These are phyloP conservation scores for Microtus ochrogaster DNA, from an alignment of 2,113 vertebrate genomes.

Conservation along the genomic window DNA sequence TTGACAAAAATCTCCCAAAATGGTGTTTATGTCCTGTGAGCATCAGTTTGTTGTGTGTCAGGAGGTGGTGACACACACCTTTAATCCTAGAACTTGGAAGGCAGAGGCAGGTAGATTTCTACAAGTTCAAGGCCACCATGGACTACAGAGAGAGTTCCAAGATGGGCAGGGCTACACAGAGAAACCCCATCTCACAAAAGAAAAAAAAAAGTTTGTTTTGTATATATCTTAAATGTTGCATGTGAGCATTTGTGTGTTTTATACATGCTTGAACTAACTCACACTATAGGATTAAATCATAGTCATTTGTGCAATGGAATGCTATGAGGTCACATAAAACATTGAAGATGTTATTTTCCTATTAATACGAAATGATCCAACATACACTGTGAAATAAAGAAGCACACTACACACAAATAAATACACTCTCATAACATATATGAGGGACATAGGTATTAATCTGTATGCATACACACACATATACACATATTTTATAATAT, in stretches of 20 bases:
- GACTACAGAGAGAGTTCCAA: too few species aligned
- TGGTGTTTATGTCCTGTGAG: not conserved
- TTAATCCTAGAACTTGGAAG: too few species aligned
- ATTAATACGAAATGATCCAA: not conserved
- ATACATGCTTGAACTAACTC: not conserved
- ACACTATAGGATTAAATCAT: not conserved
- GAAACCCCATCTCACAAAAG: too few species aligned
- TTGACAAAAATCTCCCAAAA: not conserved
- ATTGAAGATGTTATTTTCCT: not conserved
- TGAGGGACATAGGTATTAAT: not conserved
- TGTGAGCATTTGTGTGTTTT: not conserved
- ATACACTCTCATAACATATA: not conserved
- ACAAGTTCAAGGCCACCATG: too few species aligned
- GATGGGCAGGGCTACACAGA: too few species aligned
- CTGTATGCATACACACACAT: too few species aligned
- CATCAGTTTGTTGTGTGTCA: not conserved
- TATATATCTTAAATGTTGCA: not conserved
- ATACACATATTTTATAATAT: not conserved
- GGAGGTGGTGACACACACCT: too few species aligned
- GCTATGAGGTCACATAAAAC: not conserved
- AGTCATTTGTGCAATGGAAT: not conserved
- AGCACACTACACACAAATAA: not conserved
- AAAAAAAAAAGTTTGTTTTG: not conserved
- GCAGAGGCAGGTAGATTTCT: too few species aligned
- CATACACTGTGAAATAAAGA: not conserved